A percentile compares a stretch with the other conserved stretches of the same genome.
phyloP scores from a whole-genome alignment of 2,113 vertebrate species.

The Nerophis lumbriciformis region DNA sequence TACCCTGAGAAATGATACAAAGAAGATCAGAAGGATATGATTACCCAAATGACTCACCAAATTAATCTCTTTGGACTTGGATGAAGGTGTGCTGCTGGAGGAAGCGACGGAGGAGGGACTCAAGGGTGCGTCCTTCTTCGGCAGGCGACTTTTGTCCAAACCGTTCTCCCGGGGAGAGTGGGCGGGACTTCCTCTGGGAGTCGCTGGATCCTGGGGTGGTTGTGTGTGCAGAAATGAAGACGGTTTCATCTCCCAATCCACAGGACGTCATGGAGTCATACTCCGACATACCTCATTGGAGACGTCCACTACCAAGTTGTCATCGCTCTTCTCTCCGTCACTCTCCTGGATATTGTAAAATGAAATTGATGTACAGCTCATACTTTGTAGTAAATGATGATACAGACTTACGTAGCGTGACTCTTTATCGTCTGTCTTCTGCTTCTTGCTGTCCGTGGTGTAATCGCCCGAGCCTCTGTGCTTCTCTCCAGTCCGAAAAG shows the following conservation, averaged over 20 bases:
- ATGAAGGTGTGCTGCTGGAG: conserved; percentile 93
- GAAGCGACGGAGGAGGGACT: conserved; percentile 91
- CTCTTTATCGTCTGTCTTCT: conserved; percentile 93
- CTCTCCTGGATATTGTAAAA: conserved; percentile 77
- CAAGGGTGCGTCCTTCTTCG: conserved; percentile 89
- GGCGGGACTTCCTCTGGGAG: conserved; percentile 86
- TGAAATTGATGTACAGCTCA: not conserved
- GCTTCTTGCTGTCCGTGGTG: conserved; percentile 93
- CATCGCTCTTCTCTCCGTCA: conserved; percentile 92
- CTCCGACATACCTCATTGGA: conserved; percentile 83
- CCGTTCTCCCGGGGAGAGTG: conserved; percentile 92
- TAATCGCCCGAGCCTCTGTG: conserved; percentile 89
- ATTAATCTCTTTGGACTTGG: conserved; percentile 91
- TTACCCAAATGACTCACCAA: conserved; percentile 68
- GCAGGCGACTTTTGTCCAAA: conserved; percentile 81
- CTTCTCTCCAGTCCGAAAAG: conserved; percentile 89
- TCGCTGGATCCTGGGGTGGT: conserved; percentile 78
- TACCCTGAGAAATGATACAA: conserved; percentile 16
- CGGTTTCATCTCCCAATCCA: not conserved
- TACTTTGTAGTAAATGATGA: too few relatives aligned
- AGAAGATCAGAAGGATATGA: conserved; percentile 19
- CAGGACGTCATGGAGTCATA: rapidly evolving
- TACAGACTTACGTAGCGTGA: conserved; percentile 82
- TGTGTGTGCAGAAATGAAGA: conserved; percentile 2
- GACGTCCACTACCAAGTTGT: conserved; percentile 89